Conservation (phyloP, 2,797 vertebrate species). For the Periparus ater region DNA sequence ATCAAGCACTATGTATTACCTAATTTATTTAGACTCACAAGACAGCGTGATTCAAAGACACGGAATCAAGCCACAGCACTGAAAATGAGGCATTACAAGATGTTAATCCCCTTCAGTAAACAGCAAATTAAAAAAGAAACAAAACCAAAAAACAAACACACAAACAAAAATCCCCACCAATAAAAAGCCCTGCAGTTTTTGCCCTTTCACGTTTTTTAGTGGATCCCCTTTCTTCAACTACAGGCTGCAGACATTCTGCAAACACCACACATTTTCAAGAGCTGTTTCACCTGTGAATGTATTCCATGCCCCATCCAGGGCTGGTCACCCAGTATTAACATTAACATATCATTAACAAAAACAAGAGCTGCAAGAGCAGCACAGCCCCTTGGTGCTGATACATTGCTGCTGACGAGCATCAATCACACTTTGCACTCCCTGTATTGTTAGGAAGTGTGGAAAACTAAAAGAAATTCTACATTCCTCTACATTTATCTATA, state of each 20-base stretch:
- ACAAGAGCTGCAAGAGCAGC: neutral
- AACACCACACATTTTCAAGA: neutral
- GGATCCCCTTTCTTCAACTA: neutral
- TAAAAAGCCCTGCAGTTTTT: neutral
- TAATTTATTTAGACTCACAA: neutral
- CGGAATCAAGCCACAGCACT: neutral
- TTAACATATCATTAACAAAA: neutral
- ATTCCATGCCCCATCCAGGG: neutral
- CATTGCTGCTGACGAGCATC: neutral
- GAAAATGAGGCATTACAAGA: neutral
- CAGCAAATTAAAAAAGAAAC: neutral
- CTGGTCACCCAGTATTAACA: neutral
- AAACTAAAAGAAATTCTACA: neutral
- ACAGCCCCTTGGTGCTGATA: neutral
- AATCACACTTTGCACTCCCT: neutral
- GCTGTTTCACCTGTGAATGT: neutral
- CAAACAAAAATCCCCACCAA: accelerated
- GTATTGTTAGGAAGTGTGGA: neutral
- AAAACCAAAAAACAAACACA: neutral
- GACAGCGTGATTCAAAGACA: neutral
- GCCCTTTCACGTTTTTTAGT: neutral
- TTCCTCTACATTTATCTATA: neutral
- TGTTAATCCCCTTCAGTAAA: neutral
- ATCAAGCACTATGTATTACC: neutral
- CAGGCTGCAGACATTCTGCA: neutral